phyloP scores from a whole-genome alignment of 2,113 vertebrate species.

The Piliocolobus tephrosceles region DNA sequence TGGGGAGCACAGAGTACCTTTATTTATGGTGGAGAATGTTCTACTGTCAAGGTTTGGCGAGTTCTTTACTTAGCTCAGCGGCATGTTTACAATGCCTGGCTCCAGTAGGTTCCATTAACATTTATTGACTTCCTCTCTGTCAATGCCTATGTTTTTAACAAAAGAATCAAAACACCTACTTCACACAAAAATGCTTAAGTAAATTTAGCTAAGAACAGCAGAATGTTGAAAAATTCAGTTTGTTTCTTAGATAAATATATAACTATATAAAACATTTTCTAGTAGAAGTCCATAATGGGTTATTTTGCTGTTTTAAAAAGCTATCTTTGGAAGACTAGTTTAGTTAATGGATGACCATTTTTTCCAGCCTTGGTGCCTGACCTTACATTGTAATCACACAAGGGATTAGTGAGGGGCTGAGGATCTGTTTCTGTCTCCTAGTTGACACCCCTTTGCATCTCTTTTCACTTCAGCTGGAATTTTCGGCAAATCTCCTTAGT shows the following conservation, averaged over 20 bases:
- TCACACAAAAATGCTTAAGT: not conserved
- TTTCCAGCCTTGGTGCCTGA: not conserved
- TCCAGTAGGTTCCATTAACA: not conserved
- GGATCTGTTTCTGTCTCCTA: not conserved
- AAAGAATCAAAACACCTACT: not conserved
- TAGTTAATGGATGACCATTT: not conserved
- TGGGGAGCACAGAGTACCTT: not conserved
- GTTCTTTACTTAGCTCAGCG: not conserved
- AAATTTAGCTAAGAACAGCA: not conserved
- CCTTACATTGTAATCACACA: not conserved
- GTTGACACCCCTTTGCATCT: not conserved
- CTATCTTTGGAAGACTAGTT: no score
- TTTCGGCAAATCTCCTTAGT: not conserved
- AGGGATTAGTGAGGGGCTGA: no score
- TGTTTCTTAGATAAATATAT: not conserved
- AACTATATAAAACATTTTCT: not conserved
- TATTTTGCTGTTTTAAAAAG: not conserved
- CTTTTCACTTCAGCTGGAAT: not conserved
- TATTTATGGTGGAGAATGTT: not conserved
- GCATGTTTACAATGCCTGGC: not conserved
- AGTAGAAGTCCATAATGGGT: not conserved
- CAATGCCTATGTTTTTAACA: not conserved
- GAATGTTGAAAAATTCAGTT: not conserved
- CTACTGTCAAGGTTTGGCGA: no score
- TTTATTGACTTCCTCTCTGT: not conserved